Evolutionary conservation across 2,113 vertebrate species (phyloP).

Genomic region (Prinia subflava): DNA sequence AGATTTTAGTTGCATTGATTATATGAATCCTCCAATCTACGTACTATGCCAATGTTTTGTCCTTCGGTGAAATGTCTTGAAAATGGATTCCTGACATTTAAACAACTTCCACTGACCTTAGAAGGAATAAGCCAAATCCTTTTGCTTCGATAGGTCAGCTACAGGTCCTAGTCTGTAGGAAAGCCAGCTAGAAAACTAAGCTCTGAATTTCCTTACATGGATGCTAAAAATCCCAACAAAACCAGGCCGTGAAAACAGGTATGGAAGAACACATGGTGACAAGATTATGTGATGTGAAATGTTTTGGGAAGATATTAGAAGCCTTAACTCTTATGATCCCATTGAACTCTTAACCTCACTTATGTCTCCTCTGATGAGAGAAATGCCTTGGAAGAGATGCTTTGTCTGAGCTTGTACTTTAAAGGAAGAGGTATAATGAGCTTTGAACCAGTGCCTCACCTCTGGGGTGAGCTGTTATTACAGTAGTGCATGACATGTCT

Average conservation of each 20-base stretch:
- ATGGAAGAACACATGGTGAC: not conserved
- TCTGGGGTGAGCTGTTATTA: not conserved
- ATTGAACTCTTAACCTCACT: not conserved
- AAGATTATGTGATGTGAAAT: not conserved
- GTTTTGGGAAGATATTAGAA: not conserved
- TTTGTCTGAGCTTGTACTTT: not conserved
- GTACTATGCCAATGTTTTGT: not conserved
- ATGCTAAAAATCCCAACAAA: not conserved
- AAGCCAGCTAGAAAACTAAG: not conserved
- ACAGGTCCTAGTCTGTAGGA: not conserved
- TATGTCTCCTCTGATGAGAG: not conserved
- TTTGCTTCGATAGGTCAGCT: not conserved
- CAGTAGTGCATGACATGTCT: fast-evolving
- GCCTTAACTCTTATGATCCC: not conserved
- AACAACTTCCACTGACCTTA: not conserved
- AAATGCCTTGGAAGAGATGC: not conserved
- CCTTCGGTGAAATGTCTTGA: not conserved
- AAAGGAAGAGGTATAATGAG: not conserved
- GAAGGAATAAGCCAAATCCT: not conserved
- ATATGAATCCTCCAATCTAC: not conserved
- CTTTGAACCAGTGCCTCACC: not conserved
- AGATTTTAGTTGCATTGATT: not conserved
- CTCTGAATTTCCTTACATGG: not conserved
- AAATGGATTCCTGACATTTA: not conserved
- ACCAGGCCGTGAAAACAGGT: not conserved